Evolutionary conservation across 2,888 invertebrate genomes (phyloP).

Genomic region (Platypus cylindrus): DNA sequence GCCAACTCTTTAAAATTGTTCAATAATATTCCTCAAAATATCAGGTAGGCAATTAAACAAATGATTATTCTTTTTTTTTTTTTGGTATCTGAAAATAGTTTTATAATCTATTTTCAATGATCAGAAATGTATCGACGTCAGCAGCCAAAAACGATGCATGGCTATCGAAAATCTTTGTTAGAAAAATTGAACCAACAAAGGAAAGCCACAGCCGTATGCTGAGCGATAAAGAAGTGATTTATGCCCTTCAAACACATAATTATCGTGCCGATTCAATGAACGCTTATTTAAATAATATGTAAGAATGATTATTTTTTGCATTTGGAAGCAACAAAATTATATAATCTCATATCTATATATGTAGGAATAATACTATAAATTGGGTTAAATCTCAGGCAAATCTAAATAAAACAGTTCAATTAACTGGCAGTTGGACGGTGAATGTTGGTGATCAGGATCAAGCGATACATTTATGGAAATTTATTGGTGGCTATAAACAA

Average conservation of each 20-base stretch:
- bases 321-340: not conserved
- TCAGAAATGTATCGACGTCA: conserved; percentile 30
- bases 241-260: conserved; percentile 90
- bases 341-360: conserved; percentile 9
- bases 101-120: conserved; percentile 8
- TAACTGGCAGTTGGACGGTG: conserved; percentile 94
- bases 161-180: conserved; percentile 78
- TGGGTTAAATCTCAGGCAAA: conserved; percentile 62
- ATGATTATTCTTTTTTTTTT: conserved; percentile 5
- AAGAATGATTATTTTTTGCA: conserved; percentile 39
- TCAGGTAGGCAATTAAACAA: conserved; percentile 22
- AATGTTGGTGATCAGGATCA: conserved; percentile 96
- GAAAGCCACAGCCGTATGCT: conserved; percentile 95
- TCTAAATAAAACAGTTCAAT: conserved; percentile 54
- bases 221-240: conserved; percentile 91
- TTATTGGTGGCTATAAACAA: conserved; percentile 81
- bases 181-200: conserved; percentile 87
- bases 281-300: conserved; percentile 85
- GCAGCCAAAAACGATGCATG: conserved; percentile 55
- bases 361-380: conserved; percentile 65
- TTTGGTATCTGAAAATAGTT: conserved; percentile 2
- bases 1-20: conserved; percentile 27
- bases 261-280: conserved; percentile 80
- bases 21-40: conserved; percentile 23
- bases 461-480: conserved; percentile 91